Percentiles rank a stretch among this genome's conserved stretches.
Conservation (phyloP, 2,888 invertebrate species). For the Zeuzera pyrina region DNA sequence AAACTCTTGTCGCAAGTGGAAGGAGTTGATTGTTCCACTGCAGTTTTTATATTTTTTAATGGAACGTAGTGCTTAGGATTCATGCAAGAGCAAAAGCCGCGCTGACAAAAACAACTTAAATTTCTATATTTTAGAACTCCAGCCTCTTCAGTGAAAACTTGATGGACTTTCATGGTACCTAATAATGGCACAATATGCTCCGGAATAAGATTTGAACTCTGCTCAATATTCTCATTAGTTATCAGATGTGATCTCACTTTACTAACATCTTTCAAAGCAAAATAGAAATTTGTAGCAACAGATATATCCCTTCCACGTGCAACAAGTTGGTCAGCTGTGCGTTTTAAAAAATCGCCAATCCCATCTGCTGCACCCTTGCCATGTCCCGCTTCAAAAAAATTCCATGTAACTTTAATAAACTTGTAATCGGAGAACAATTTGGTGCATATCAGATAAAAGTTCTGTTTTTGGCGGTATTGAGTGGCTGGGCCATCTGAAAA, state of each 20-base stretch:
- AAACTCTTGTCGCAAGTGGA: conserved; percentile 1
- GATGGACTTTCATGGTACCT: background rate
- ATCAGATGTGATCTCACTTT: conserved; percentile 4
- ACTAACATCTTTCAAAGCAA: conserved; percentile 11
- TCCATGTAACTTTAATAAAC: conserved; percentile 11
- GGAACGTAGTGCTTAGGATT: background rate
- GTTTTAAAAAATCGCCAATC: conserved; percentile 5
- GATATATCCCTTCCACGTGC: conserved; percentile 8
- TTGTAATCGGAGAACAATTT: conserved; percentile 4
- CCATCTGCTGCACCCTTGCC: conserved; percentile 9
- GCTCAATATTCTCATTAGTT: too few relatives aligned
- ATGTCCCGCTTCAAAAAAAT: conserved; percentile 11
- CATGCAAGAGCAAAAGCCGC: background rate
- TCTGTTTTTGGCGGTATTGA: conserved; percentile 5
- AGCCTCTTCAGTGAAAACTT: background rate
- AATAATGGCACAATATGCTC: background rate
- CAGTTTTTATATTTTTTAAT: conserved; percentile 3
- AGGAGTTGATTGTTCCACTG: conserved; percentile 4
- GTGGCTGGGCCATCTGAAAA: conserved; percentile 3
- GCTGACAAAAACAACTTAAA: background rate
- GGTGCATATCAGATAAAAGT: conserved; percentile 5
- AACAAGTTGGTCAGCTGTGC: conserved; percentile 3
- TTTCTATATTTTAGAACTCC: background rate
- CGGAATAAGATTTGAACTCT: background rate
- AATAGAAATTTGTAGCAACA: conserved; percentile 11